A percentile compares a stretch with the other conserved stretches of the same genome.
phyloP scores from a whole-genome alignment of 1,140 invertebrate genomes.

The Drosophila subobscura region DNA sequence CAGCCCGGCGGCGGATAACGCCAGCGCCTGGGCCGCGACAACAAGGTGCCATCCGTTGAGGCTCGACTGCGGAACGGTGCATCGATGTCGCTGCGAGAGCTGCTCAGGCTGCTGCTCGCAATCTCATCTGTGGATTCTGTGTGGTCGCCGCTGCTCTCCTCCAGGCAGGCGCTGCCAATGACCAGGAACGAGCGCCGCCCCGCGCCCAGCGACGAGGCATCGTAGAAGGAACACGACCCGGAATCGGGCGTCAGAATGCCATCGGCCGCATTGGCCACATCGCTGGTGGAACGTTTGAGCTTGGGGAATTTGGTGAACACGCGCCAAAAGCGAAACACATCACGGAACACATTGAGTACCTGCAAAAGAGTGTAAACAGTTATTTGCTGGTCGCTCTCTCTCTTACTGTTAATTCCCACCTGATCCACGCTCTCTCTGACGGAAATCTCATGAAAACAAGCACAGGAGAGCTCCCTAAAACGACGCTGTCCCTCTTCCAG shows the following conservation, averaged over 20 bases:
- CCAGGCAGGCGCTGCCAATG: slow-evolving; percentile 67
- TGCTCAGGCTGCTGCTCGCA: slow-evolving; percentile 65
- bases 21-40: slow-evolving; percentile 84
- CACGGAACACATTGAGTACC: slow-evolving; percentile 88
- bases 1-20: slow-evolving; percentile 84
- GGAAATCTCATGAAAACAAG: slow-evolving; percentile 92
- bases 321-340: slow-evolving; percentile 88
- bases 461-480: slow-evolving; percentile 91
- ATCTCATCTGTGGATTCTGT: slow-evolving; percentile 77
- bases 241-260: slow-evolving; percentile 67
- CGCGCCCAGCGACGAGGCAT: slow-evolving; percentile 53
- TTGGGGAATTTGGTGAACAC: slow-evolving; percentile 87
- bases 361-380: slow-evolving; percentile 53
- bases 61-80: slow-evolving; percentile 86
- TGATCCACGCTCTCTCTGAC: slow-evolving; percentile 92
- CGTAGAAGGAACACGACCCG: slow-evolving; percentile 74
- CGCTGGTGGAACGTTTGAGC: slow-evolving; percentile 85
- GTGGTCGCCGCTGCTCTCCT: slow-evolving; percentile 70
- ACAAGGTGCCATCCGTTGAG: slow-evolving; percentile 86
- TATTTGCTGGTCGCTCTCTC: too few species aligned
- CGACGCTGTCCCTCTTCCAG: slow-evolving; percentile 88
- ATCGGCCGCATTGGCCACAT: slow-evolving; percentile 78
- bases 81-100: slow-evolving; percentile 69
- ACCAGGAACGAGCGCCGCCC: slow-evolving; percentile 77
- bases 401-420: slow-evolving; percentile 79